phyloP scores from a whole-genome alignment of 2,888 invertebrate genomes.

The Hymenopus coronatus region DNA sequence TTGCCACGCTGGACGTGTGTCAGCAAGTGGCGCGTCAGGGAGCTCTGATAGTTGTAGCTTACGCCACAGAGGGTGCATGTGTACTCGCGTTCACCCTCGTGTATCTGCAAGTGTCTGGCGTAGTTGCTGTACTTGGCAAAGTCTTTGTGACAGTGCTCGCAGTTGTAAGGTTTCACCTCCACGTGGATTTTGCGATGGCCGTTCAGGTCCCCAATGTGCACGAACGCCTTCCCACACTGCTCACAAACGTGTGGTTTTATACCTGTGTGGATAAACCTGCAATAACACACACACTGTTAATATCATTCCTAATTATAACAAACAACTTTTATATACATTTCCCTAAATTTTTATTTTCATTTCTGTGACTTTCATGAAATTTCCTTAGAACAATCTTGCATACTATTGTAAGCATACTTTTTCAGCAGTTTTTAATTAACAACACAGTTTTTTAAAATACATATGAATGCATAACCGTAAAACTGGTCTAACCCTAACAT shows the following conservation, averaged over 20 bases:
- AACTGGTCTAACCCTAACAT: too few relatives aligned
- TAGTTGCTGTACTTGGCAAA: slow-evolving; percentile 45
- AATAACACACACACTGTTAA: slow-evolving; percentile 31
- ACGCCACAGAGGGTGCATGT: slow-evolving; percentile 24
- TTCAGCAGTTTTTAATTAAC: too few relatives aligned
- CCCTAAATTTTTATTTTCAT: too few relatives aligned
- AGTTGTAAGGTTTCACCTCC: slow-evolving; percentile 39
- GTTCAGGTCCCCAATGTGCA: slow-evolving; percentile 50
- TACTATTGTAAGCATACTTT: too few relatives aligned
- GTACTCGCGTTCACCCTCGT: slow-evolving; percentile 31
- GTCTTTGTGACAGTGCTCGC: slow-evolving; percentile 42
- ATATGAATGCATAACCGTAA: too few relatives aligned
- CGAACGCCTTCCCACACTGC: slow-evolving; percentile 55
- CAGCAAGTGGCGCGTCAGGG: slow-evolving; percentile 28
- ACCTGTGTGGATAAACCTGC: slow-evolving; percentile 45
- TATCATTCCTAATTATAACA: too few relatives aligned
- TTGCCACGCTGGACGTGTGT: slow-evolving; percentile 16
- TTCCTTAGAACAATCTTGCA: too few relatives aligned
- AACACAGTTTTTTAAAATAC: too few relatives aligned
- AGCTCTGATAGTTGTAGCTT: slow-evolving; percentile 28
- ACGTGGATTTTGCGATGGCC: slow-evolving; percentile 46
- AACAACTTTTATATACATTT: too few relatives aligned
- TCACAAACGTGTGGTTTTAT: slow-evolving; percentile 47
- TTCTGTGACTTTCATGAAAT: too few relatives aligned
- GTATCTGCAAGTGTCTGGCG: slow-evolving; percentile 43